Evolutionary conservation across 2,113 vertebrate genomes (phyloP).

Genomic region (Antechinus flavipes): DNA sequence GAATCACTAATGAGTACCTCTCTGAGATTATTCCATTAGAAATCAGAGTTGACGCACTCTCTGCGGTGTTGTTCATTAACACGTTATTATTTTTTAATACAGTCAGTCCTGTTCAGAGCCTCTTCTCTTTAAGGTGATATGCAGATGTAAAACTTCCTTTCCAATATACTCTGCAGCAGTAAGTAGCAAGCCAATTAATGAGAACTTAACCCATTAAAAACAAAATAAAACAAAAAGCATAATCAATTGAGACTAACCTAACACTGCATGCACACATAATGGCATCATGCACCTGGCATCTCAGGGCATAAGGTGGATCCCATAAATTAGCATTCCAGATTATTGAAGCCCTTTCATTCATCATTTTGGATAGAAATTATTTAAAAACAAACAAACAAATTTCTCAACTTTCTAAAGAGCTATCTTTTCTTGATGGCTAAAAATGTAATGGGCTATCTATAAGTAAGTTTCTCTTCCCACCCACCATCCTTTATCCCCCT

Average conservation of each 20-base stretch:
- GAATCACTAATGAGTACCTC: conserved; percentile 82
- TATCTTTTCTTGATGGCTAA: not conserved
- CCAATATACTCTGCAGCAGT: conserved; percentile 36
- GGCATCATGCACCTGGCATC: not conserved
- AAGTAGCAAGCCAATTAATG: not conserved
- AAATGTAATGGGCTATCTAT: not conserved
- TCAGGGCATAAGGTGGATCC: not conserved
- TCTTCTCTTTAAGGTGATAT: conserved; percentile 61
- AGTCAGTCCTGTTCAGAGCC: conserved; percentile 39
- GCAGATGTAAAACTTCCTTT: conserved; percentile 46
- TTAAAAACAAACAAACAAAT: not conserved
- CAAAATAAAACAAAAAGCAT: conserved; percentile 7
- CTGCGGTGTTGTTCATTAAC: conserved; percentile 67
- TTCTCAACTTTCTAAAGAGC: not conserved
- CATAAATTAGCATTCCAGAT: not conserved
- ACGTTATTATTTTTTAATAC: conserved; percentile 47
- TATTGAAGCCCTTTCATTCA: not conserved
- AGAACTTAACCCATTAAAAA: not conserved
- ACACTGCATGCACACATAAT: not conserved
- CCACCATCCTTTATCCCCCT: not conserved
- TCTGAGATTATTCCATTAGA: conserved; percentile 69
- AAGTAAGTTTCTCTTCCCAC: not conserved
- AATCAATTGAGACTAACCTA: not conserved
- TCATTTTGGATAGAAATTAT: not conserved
- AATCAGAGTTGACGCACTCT: conserved; percentile 66